Percentiles rank a stretch among this genome's conserved stretches.
phyloP scores from a whole-genome alignment of 2,888 invertebrate species.

The Stratiomys singularior region DNA sequence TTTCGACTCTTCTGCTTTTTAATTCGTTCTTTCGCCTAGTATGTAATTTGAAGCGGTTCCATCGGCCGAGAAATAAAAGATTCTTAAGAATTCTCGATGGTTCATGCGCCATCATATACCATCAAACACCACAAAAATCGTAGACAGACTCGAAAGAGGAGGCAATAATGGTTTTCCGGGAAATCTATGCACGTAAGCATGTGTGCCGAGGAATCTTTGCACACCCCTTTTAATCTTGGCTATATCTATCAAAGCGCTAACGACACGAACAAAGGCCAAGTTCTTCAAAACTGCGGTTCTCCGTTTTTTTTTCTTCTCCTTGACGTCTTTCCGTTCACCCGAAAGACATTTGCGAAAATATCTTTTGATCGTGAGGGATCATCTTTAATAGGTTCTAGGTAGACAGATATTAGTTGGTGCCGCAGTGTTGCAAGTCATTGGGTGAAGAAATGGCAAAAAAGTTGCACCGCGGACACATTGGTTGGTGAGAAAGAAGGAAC shows the following conservation, averaged over 20 bases:
- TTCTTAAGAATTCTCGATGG: slow-evolving; percentile 22
- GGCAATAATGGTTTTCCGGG: slow-evolving; percentile 21
- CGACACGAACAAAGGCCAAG: background rate
- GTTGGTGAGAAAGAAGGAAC: no score
- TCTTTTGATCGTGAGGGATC: slow-evolving; percentile 11
- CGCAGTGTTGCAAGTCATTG: slow-evolving; percentile 11
- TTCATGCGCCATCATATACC: background rate
- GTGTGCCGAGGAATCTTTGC: background rate
- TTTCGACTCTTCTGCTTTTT: background rate
- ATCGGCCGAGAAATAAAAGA: background rate
- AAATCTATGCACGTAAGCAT: background rate
- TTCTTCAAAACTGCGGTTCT: background rate
- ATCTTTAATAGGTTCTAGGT: slow-evolving; percentile 11
- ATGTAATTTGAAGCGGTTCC: slow-evolving; percentile 23
- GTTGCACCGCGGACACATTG: no score
- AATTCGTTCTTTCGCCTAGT: background rate
- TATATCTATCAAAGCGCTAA: background rate
- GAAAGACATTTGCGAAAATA: slow-evolving; percentile 17
- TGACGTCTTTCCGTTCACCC: background rate
- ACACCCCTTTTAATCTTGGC: slow-evolving; percentile 18
- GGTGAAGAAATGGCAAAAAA: background rate
- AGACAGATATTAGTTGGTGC: background rate
- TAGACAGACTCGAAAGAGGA: background rate
- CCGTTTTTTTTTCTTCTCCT: background rate
- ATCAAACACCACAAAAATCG: background rate